Percentiles rank a stretch among this genome's conserved stretches.
Conservation (phyloP, 2,113 vertebrate genomes). For the Loxodonta africana region DNA sequence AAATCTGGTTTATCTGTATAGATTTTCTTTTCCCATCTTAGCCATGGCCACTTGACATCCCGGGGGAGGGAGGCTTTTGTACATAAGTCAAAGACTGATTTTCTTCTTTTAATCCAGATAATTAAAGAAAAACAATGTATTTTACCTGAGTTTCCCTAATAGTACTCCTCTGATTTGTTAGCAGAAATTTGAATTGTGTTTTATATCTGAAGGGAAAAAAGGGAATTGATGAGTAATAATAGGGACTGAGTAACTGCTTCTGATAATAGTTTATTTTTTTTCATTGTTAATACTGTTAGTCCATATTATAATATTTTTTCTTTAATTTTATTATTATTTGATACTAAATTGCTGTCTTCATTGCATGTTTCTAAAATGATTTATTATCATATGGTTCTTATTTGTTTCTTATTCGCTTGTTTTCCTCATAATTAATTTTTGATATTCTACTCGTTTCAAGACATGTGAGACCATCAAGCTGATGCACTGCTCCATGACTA, state of each 20-base stretch:
- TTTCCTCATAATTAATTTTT: neutral
- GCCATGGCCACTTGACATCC: neutral
- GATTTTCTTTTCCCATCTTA: neutral
- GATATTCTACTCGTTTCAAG: neutral
- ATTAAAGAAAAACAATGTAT: neutral
- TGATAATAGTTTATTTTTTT: neutral
- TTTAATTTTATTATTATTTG: constrained; percentile 20
- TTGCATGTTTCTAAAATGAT: constrained; percentile 42
- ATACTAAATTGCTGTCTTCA: neutral
- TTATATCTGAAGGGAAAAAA: constrained; percentile 50
- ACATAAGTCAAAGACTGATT: neutral
- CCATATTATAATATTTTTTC: neutral
- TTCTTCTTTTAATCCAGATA: neutral
- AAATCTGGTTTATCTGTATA: constrained; percentile 44
- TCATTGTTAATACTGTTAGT: neutral
- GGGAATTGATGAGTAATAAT: neutral
- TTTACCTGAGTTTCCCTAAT: neutral
- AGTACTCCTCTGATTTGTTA: neutral
- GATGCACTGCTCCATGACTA: neutral
- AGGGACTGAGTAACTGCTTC: neutral
- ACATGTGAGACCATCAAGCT: neutral
- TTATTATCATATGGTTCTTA: neutral
- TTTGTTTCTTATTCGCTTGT: constrained; percentile 1
- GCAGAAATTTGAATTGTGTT: constrained; percentile 40
- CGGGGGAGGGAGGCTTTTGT: neutral